A percentile compares a stretch with the other conserved stretches of the same genome.
phyloP scores from a whole-genome alignment of 1,140 invertebrate genomes.

The Radopholus similis region DNA sequence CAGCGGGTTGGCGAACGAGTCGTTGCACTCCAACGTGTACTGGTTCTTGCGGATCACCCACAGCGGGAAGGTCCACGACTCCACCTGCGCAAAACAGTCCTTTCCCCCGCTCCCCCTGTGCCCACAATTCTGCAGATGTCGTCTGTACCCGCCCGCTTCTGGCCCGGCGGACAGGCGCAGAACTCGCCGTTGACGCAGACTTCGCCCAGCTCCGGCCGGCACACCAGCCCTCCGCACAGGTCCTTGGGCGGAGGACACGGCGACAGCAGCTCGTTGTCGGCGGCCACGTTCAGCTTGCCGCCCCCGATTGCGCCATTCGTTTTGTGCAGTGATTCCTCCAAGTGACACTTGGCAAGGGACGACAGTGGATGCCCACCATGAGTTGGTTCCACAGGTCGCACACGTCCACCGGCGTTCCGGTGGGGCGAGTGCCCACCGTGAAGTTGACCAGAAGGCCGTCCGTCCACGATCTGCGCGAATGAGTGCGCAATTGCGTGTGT shows the following conservation, averaged over 20 bases:
- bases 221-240: slow-evolving; percentile 49
- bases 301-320: slow-evolving; percentile 48
- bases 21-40: slow-evolving; percentile 48
- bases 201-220: slow-evolving; percentile 47
- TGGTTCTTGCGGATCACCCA: slow-evolving; percentile 54
- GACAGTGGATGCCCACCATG: slow-evolving; percentile 36
- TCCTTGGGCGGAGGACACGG: slow-evolving; percentile 46
- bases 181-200: slow-evolving; percentile 54
- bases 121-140: slow-evolving; percentile 45
- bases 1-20: slow-evolving; percentile 53
- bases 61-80: slow-evolving; percentile 50
- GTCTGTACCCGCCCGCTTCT: slow-evolving; percentile 42
- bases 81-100: slow-evolving; percentile 10
- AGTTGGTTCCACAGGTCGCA: slow-evolving; percentile 56
- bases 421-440: slow-evolving; percentile 43
- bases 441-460: slow-evolving; percentile 57
- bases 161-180: slow-evolving; percentile 54
- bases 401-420: slow-evolving; percentile 42
- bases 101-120: neutral
- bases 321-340: neutral
- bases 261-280: slow-evolving; percentile 48
- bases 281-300: slow-evolving; percentile 47
- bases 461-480: slow-evolving; percentile 34
- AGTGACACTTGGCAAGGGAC: neutral
- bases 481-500: neutral